These are phyloP conservation scores for Nymphalis polychloros DNA, from an alignment of 2,888 invertebrate species.

Conservation along the genomic window DNA sequence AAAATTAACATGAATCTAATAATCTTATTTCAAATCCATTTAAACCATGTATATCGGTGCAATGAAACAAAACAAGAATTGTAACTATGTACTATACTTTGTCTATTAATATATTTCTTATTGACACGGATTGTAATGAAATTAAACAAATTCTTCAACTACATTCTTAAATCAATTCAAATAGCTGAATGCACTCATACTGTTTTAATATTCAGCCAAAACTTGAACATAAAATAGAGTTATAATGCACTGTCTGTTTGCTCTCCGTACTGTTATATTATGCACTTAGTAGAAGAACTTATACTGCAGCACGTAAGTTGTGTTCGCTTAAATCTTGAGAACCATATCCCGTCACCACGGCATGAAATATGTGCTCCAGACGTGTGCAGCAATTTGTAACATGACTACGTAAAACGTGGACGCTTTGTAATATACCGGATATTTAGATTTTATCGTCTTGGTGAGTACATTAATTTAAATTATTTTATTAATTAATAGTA, in stretches of 20 bases:
- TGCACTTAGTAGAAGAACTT: conserved; percentile 10
- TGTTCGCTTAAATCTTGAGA: conserved; percentile 9
- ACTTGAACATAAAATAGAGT: conserved; percentile 9
- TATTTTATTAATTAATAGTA: not conserved
- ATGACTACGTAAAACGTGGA: conserved; percentile 1
- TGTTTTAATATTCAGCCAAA: conserved; percentile 7
- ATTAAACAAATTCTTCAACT: not conserved
- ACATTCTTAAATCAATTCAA: not conserved
- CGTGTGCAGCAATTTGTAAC: conserved; percentile 11
- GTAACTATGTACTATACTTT: too few relatives aligned
- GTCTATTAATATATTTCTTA: too few relatives aligned
- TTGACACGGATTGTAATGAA: not conserved
- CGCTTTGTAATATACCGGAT: not conserved
- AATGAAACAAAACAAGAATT: too few relatives aligned
- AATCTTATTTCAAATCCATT: too few relatives aligned
- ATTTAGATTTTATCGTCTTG: not conserved
- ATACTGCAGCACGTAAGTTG: conserved; percentile 11
- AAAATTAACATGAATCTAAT: too few relatives aligned
- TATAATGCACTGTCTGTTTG: conserved; percentile 10
- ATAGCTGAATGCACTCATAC: conserved; percentile 1
- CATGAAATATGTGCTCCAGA: conserved; percentile 9
- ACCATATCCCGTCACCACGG: conserved; percentile 8
- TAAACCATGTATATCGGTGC: too few relatives aligned
- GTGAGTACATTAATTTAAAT: not conserved
- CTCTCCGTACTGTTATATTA: conserved; percentile 11